A percentile compares a stretch with the other conserved stretches of the same genome.
Evolutionary conservation across 2,797 vertebrate species (phyloP).

Genomic region (Coluber constrictor): DNA sequence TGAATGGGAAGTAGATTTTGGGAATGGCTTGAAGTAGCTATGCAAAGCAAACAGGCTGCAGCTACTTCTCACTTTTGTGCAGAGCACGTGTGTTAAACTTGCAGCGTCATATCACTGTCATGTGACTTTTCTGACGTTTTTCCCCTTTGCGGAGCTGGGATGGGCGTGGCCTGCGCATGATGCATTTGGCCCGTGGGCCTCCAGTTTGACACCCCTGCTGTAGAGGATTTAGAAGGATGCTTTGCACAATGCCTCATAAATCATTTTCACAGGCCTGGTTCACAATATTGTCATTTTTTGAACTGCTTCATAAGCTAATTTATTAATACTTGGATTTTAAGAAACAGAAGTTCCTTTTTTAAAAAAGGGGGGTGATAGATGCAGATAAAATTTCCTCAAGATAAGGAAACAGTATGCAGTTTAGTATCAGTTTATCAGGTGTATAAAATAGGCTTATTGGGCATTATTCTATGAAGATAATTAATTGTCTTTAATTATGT

Average conservation of each 20-base stretch:
- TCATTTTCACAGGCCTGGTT: neutral
- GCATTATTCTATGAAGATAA: neutral
- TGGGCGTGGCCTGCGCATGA: too few species aligned
- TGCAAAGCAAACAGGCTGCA: neutral
- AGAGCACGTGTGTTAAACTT: neutral
- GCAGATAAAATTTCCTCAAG: neutral
- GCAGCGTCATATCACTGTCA: rapidly evolving
- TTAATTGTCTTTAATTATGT: neutral
- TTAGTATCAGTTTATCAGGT: neutral
- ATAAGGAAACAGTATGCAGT: neutral
- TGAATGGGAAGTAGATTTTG: neutral
- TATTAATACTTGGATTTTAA: neutral
- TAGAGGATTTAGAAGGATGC: neutral
- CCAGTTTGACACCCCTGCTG: too few species aligned
- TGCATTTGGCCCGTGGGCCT: too few species aligned
- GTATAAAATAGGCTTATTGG: neutral
- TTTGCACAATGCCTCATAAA: neutral
- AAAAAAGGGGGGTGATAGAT: neutral
- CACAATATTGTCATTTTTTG: neutral
- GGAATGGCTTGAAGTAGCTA: neutral
- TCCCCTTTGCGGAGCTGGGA: too few species aligned
- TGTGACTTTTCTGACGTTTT: too few species aligned
- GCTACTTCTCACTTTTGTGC: neutral
- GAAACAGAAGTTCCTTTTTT: neutral
- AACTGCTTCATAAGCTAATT: neutral